Percentiles rank a stretch among this genome's conserved stretches.
Conservation (phyloP, 2,888 invertebrate species). For the Neria commutata region DNA sequence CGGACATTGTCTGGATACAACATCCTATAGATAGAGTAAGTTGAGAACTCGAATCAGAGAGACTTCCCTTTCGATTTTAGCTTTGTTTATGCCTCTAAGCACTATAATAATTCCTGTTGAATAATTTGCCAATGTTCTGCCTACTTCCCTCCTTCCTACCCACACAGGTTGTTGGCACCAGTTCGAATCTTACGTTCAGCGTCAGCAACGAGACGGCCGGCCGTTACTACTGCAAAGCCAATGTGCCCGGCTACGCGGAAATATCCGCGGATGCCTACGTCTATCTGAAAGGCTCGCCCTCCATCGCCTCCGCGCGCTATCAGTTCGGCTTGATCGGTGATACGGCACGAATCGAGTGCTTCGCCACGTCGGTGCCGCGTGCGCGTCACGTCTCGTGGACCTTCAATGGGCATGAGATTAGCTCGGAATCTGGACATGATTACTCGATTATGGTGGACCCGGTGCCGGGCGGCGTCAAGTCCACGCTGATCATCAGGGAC, state of each 20-base stretch:
- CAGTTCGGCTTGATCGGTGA: conserved; percentile 85
- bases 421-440: conserved; percentile 73
- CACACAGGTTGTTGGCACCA: conserved; percentile 72
- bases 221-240: conserved; percentile 87
- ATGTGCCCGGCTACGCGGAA: conserved; percentile 84
- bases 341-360: conserved; percentile 84
- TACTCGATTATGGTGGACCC: conserved; percentile 78
- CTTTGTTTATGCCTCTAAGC: neutral
- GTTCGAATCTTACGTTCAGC: conserved; percentile 77
- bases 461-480: conserved; percentile 80
- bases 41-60: conserved; percentile 19
- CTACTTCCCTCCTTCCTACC: neutral
- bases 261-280: conserved; percentile 81
- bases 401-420: conserved; percentile 82
- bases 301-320: conserved; percentile 78
- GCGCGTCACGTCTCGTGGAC: conserved; percentile 89
- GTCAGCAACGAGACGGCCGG: conserved; percentile 84
- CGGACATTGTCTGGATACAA: conserved; percentile 88
- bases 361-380: conserved; percentile 86
- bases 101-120: neutral
- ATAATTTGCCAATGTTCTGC: too few relatives aligned
- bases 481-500: conserved; percentile 86
- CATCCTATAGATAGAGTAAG: conserved; percentile 75
- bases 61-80: too few relatives aligned
- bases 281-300: conserved; percentile 81